Evolutionary conservation across 1,140 invertebrate species (phyloP).

Genomic region (Drosophila navojoa): DNA sequence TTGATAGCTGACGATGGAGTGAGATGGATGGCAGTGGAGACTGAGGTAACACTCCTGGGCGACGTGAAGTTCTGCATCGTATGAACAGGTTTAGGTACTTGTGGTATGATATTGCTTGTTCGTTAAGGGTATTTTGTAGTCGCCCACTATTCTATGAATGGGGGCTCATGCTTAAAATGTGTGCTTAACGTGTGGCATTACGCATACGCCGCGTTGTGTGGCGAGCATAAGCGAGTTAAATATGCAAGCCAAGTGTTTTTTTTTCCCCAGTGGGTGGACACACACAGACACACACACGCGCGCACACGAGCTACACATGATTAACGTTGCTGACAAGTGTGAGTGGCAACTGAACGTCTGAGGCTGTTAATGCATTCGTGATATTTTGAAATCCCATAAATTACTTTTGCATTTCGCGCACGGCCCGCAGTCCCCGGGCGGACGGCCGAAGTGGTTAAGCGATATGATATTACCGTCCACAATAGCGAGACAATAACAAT

Average conservation of each 20-base stretch:
- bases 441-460: slow-evolving; percentile 3
- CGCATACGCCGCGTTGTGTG: slow-evolving; percentile 34
- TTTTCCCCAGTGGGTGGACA: slow-evolving; percentile 12
- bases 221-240: slow-evolving; percentile 14
- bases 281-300: too few species aligned
- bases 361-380: slow-evolving; percentile 4
- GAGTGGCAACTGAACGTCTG: slow-evolving; percentile 16
- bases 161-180: slow-evolving; percentile 2
- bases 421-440: not conserved
- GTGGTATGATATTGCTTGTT: too few species aligned
- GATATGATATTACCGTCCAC: slow-evolving; percentile 44
- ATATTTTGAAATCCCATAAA: slow-evolving; percentile 35
- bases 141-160: not conserved
- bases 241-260: slow-evolving; percentile 20
- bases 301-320: slow-evolving; percentile 20
- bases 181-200: slow-evolving; percentile 34
- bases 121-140: not conserved
- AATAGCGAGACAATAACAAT: slow-evolving; percentile 60
- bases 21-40: too few species aligned
- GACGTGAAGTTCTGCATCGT: too few species aligned
- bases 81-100: too few species aligned
- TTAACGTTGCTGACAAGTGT: slow-evolving; percentile 22
- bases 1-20: too few species aligned
- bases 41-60: too few species aligned
- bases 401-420: slow-evolving; percentile 12